Evolutionary conservation across 2,113 vertebrate genomes (phyloP).

Genomic region (Sorex fumeus): DNA sequence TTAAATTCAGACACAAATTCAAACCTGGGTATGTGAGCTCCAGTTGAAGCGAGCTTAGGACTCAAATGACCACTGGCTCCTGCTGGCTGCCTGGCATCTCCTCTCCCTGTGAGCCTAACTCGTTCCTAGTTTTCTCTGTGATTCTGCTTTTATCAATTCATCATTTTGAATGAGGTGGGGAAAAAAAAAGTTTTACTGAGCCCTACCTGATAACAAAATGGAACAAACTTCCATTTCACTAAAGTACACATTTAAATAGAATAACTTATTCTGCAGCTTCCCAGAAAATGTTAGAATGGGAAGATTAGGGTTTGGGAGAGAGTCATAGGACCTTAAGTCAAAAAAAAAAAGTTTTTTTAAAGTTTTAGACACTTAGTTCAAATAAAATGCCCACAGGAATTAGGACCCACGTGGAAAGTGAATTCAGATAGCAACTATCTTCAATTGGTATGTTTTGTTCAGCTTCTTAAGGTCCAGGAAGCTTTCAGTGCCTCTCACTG

Average conservation of each 20-base stretch:
- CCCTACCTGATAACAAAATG: slow-evolving; percentile 13
- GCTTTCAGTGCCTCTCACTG: slow-evolving; percentile 3
- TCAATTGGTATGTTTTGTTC: slow-evolving; percentile 19
- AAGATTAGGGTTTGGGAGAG: background rate
- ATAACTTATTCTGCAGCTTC: slow-evolving; percentile 34
- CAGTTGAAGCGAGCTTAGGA: background rate
- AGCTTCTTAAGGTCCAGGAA: background rate
- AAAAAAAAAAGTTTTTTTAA: slow-evolving; percentile 44
- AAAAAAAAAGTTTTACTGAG: background rate
- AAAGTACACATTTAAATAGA: slow-evolving; percentile 4
- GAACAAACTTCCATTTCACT: slow-evolving; percentile 44
- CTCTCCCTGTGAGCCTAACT: background rate
- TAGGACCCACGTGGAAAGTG: background rate
- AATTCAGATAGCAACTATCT: slow-evolving; percentile 49
- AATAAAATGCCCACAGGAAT: slow-evolving; percentile 18
- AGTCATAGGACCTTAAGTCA: background rate
- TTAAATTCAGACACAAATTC: background rate
- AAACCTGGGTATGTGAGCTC: background rate
- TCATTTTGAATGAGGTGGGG: background rate
- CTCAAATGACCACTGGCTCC: slow-evolving; percentile 1
- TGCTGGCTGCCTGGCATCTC: background rate
- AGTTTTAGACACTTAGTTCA: slow-evolving; percentile 13
- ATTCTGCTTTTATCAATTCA: slow-evolving; percentile 2
- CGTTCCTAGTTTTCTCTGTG: background rate
- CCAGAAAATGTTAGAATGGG: background rate